These are phyloP conservation scores for Aphelenchoides besseyi DNA, from an alignment of 1,140 invertebrate species.

Conservation along the genomic window DNA sequence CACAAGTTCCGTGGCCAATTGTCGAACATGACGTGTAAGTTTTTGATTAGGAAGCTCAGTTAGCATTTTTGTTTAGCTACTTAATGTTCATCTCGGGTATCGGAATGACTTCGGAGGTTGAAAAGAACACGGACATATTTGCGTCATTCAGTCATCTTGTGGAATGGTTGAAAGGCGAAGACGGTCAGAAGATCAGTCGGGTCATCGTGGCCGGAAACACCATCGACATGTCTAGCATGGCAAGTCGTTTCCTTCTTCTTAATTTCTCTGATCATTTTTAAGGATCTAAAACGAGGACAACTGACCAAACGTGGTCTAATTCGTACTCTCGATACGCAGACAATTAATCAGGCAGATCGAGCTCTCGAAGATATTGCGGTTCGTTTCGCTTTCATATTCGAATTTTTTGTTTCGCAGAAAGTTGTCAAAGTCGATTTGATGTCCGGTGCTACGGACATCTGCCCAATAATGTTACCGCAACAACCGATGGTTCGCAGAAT, in stretches of 20 bases:
- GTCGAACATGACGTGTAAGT: slow-evolving; percentile 39
- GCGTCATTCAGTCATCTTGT: slow-evolving; percentile 23
- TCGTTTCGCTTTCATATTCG: background rate
- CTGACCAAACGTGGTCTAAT: slow-evolving; percentile 7
- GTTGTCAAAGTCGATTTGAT: slow-evolving; percentile 38
- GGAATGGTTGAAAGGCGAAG: slow-evolving; percentile 35
- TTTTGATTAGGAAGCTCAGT: background rate
- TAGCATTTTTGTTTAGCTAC: slow-evolving; percentile 36
- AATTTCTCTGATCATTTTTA: background rate
- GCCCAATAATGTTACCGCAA: slow-evolving; percentile 32
- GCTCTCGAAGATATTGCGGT: slow-evolving; percentile 8
- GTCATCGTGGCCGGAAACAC: slow-evolving; percentile 42
- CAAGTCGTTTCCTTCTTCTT: slow-evolving; percentile 29
- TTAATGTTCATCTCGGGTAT: slow-evolving; percentile 42
- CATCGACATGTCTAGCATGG: slow-evolving; percentile 21
- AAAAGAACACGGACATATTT: slow-evolving; percentile 19
- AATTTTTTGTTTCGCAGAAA: slow-evolving; percentile 29
- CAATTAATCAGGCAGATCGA: slow-evolving; percentile 8
- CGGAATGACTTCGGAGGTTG: slow-evolving; percentile 12
- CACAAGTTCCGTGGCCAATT: slow-evolving; percentile 39
- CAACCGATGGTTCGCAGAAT: slow-evolving; percentile 37
- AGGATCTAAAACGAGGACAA: background rate
- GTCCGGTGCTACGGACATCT: slow-evolving; percentile 39
- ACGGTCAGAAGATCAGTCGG: slow-evolving; percentile 18
- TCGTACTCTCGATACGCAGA: background rate